These are phyloP conservation scores for Bolborhynchus lineola DNA, from an alignment of 2,113 vertebrate genomes.

Conservation along the genomic window DNA sequence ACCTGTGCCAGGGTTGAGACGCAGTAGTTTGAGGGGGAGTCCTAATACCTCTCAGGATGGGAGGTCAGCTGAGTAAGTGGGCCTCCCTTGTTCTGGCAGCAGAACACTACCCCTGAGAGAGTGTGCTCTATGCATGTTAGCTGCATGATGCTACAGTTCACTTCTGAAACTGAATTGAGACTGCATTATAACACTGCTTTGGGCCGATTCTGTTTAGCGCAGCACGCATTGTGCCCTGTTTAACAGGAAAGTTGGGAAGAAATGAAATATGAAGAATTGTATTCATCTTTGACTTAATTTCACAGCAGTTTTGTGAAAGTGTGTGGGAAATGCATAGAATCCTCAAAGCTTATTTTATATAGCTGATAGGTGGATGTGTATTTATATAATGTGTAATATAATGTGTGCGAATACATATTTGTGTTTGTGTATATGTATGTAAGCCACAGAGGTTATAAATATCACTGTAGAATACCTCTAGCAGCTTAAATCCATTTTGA, in stretches of 20 bases:
- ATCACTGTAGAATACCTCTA: background rate
- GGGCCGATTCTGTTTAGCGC: background rate
- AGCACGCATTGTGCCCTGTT: background rate
- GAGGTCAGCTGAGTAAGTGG: constrained; percentile 43
- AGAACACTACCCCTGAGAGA: background rate
- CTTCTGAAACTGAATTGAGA: background rate
- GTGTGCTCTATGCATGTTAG: background rate
- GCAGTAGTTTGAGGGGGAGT: constrained; percentile 62
- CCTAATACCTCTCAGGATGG: constrained; percentile 40
- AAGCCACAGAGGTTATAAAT: background rate
- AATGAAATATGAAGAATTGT: background rate
- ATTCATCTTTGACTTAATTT: background rate
- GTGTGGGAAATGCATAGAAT: background rate
- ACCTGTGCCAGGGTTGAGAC: constrained; percentile 37
- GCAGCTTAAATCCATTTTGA: background rate
- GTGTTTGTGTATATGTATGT: background rate
- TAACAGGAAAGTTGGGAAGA: background rate
- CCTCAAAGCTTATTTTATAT: background rate
- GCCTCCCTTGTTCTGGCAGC: constrained; percentile 39
- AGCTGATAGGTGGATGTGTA: background rate
- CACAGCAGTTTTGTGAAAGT: background rate
- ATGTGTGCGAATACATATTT: background rate
- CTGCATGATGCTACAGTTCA: background rate
- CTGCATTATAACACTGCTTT: background rate
- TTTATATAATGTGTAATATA: background rate